These are phyloP conservation scores for Schizotus pectinicornis DNA, from an alignment of 2,888 invertebrate species.

Conservation along the genomic window DNA sequence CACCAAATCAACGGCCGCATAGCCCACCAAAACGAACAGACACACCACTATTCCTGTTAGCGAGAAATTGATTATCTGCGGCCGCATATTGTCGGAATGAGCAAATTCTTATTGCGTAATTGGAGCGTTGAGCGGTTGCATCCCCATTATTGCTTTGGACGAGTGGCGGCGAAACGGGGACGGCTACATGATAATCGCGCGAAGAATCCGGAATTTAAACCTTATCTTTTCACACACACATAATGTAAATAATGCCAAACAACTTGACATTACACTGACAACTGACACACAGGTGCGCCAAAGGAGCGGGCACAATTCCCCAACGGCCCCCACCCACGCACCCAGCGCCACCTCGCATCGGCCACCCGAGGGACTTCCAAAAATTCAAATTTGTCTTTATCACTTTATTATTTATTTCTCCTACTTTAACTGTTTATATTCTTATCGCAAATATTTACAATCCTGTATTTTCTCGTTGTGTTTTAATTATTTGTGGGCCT, in stretches of 20 bases:
- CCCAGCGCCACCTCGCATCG: too few relatives aligned
- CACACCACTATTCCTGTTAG: slow-evolving; percentile 54
- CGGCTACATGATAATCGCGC: slow-evolving; percentile 21
- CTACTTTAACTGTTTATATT: too few relatives aligned
- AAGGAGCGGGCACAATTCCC: too few relatives aligned
- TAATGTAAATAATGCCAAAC: slow-evolving; percentile 32
- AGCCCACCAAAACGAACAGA: slow-evolving; percentile 54
- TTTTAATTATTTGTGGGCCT: too few relatives aligned
- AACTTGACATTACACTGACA: slow-evolving; percentile 26
- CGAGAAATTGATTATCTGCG: slow-evolving; percentile 52
- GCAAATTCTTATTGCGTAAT: slow-evolving; percentile 32
- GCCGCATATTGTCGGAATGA: slow-evolving; percentile 45
- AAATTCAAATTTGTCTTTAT: too few relatives aligned
- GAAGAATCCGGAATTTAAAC: slow-evolving; percentile 13
- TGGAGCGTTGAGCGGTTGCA: slow-evolving; percentile 25
- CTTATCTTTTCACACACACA: slow-evolving; percentile 14
- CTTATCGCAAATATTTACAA: too few relatives aligned
- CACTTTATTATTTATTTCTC: too few relatives aligned
- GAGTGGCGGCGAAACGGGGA: slow-evolving; percentile 4
- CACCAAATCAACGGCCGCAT: slow-evolving; percentile 58
- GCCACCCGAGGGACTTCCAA: too few relatives aligned
- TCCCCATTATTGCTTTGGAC: slow-evolving; percentile 26
- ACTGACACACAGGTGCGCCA: slow-evolving; percentile 6
- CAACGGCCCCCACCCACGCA: too few relatives aligned
- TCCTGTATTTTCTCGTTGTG: too few relatives aligned